Percentiles rank a stretch among this genome's conserved stretches.
Evolutionary conservation across 2,113 vertebrate species (phyloP).

Genomic region (Scophthalmus maximus): DNA sequence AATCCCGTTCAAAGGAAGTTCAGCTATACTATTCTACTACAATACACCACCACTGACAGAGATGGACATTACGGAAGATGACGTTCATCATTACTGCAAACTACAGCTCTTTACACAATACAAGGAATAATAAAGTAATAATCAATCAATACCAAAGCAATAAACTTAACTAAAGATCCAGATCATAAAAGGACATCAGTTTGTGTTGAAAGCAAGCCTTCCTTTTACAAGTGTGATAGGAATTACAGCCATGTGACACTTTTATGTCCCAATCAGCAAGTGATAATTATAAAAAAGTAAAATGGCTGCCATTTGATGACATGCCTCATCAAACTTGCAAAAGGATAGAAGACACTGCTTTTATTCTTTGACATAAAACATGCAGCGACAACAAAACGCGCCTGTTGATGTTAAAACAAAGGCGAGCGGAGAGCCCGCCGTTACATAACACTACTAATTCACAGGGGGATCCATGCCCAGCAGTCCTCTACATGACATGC

Average conservation of each 20-base stretch:
- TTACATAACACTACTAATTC: slow-evolving; percentile 65
- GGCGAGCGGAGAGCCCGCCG: background rate
- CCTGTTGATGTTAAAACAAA: slow-evolving; percentile 40
- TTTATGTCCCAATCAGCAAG: background rate
- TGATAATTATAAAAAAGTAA: background rate
- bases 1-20: slow-evolving; percentile 8
- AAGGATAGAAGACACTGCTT: background rate
- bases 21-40: background rate
- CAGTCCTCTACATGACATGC: slow-evolving; percentile 11
- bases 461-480: slow-evolving; percentile 35
- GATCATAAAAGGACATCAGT: background rate
- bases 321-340: background rate
- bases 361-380: slow-evolving; percentile 20
- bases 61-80: background rate
- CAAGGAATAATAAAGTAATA: background rate
- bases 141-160: background rate
- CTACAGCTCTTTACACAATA: too few species aligned
- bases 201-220: background rate
- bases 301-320: background rate
- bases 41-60: background rate
- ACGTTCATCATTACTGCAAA: too few species aligned
- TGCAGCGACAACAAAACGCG: slow-evolving; percentile 11
- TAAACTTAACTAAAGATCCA: background rate
- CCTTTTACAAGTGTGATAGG: background rate
- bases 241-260: background rate